Base-by-base conservation (phyloP, 2,113 vertebrate genomes). In the Tylochromis polylepis region DNA sequence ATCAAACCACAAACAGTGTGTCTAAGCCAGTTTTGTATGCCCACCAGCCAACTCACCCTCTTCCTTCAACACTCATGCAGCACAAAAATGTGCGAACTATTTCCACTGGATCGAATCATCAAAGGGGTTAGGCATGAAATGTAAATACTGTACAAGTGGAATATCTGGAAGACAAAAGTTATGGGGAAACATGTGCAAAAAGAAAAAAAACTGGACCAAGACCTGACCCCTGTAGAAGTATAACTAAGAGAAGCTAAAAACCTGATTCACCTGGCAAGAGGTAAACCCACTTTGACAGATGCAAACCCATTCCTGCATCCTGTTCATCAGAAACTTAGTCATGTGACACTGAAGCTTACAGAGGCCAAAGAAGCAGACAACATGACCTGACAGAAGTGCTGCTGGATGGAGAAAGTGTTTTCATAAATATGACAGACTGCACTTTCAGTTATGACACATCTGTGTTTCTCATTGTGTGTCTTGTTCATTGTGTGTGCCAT, bases 11-110 rank as follows among this genome's bases (percentile, higher is more conserved):
- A 34, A 77, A 77, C 70, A 14, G 1, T 8, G 11, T 31, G 4
- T 77, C 46, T 1, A 14, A n/a, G 27, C 46, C 6, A 46, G 72
- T 77, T 15, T 53, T 34, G 22, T 49, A 77, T 6, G 1, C 72
- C 16, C 46, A 77, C 4, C 18, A 34, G 5, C 46, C 29, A 77
- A 51, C 18, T 51, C 16, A 77, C 11, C 46, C 46, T 34, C 46
- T 77, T 77, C 27, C 46, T 77, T 77, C 12, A 53, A 34, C 18
- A 53, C 11, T 53, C 46, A 53, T n/a, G 72, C 72, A 77, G 18
- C 27, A 53, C 46, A 77, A 31, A 77, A 77, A 51, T 77, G 11
- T 77, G 22, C 2, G 5, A 77, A 53, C 27, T 24, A 31, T 31
- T 34, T 53, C 4, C 46, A 53, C 72, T n/a, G 18, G 46, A 77